Evolutionary conservation across 2,113 vertebrate species (phyloP), one percentile per base, ranked within the genome.

Genomic region (Rutilus rutilus): DNA sequence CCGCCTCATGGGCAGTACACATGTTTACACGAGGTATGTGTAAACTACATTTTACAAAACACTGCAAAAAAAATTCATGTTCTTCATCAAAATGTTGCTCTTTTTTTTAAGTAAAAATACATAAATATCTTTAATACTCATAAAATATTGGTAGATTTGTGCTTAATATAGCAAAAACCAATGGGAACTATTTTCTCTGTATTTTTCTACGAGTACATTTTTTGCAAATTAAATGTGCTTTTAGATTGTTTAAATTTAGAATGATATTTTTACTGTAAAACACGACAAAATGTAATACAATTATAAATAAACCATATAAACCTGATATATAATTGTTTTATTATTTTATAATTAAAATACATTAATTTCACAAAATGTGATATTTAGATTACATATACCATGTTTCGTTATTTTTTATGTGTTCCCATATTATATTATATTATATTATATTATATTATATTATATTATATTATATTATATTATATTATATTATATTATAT

Each of bases 1-100:
- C 97, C 98, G 1, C 98, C 98, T 83, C 98, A 99, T 1, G 91
- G 98, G 88, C 98, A 99, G 76, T 99, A 99, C 83, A 99, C 98
- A n/a, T 99, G 97, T 93, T 94, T 99, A 81, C 98, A 99, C 30
- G 98, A 99, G 97, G 98, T 57, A 57, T 57, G 7, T 21, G 6
- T 57, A 6, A 21, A 57, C 54, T 57, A 19, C 54, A 57, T 21
- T 57, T 57, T 21, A 57, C 19, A 6, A 57, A 57, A 57, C 54
- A 30, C 47, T 8, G 45, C n/a, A 50, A 17, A 27, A 5, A 6
- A 6, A 47, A 36, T 1, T 39, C 1, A 1, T 3, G 3, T 73
- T 42, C 64, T 65, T 65, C 5, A 15, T 65, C 14, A 67, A 17
- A 17, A 67, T 14, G 17, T 67, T 9, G 6, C 15, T 6, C 15